A percentile compares a stretch with the other conserved stretches of the same genome.
These are phyloP conservation scores for Dendrophyllia cribrosa DNA, from an alignment of 64 coral and sea anemone genomes.

Conservation along the genomic window DNA sequence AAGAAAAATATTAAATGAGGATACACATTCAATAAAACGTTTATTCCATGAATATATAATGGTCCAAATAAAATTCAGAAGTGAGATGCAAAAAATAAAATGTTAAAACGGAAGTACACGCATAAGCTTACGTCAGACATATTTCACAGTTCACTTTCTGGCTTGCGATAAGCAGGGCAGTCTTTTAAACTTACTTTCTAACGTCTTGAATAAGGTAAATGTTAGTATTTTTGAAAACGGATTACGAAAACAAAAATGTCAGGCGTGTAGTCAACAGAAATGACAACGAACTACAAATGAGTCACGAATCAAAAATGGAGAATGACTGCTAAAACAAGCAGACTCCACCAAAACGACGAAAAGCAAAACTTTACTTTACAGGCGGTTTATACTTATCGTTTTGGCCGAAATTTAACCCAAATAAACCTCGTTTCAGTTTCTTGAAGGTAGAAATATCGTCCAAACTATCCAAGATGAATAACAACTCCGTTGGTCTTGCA, in stretches of 20 bases:
- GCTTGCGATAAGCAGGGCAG: background rate
- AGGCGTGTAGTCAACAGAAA: constrained; percentile 30
- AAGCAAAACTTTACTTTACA: background rate
- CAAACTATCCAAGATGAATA: constrained; percentile 15
- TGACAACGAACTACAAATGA: constrained; percentile 51
- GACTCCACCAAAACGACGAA: constrained; percentile 1
- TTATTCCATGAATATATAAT: background rate
- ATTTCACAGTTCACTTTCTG: background rate
- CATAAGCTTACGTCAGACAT: constrained; percentile 1
- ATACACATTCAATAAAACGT: background rate
- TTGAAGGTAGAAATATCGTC: background rate
- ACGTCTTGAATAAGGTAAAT: background rate
- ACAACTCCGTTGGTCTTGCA: background rate
- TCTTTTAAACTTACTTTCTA: background rate
- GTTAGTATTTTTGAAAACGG: background rate
- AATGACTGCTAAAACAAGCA: constrained; percentile 24
- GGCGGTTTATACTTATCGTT: background rate
- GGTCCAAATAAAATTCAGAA: background rate
- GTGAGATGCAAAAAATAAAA: background rate
- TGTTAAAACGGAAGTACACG: constrained; percentile 26
- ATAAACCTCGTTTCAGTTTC: background rate
- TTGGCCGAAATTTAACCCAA: background rate
- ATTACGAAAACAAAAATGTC: background rate
- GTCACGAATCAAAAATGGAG: constrained; percentile 59
- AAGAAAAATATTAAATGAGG: constrained; percentile 1